A percentile compares a stretch with the other conserved stretches of the same genome.
Evolutionary conservation across 2,888 invertebrate genomes (phyloP).

Genomic region (Parnassius glacialis): DNA sequence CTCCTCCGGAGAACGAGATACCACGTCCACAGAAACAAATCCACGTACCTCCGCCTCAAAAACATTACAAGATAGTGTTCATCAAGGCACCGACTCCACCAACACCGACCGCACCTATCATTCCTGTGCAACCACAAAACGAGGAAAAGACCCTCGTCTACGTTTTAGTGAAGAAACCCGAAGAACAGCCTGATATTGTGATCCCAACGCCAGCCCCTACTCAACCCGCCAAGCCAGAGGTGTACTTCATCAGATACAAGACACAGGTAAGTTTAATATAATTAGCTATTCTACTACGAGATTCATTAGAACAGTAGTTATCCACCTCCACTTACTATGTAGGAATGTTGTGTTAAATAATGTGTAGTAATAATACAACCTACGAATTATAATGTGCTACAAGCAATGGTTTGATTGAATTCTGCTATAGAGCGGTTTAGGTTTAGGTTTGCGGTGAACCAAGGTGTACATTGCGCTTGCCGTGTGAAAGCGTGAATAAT

Average conservation of each 20-base stretch:
- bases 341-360: slow-evolving; percentile 19
- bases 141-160: slow-evolving; percentile 95
- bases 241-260: slow-evolving; percentile 94
- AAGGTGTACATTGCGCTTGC: neutral
- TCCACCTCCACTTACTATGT: neutral
- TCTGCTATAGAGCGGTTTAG: neutral
- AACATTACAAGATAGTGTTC: slow-evolving; percentile 92
- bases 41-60: slow-evolving; percentile 83
- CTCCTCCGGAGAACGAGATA: slow-evolving; percentile 91
- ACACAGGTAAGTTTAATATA: slow-evolving; percentile 82
- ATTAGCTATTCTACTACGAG: too few relatives aligned
- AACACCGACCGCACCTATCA: slow-evolving; percentile 82
- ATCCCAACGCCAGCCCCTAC: slow-evolving; percentile 91
- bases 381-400: slow-evolving; percentile 16
- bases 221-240: slow-evolving; percentile 93
- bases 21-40: slow-evolving; percentile 82
- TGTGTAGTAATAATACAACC: slow-evolving; percentile 17
- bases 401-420: neutral
- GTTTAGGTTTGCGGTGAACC: neutral
- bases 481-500: slow-evolving; percentile 31
- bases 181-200: slow-evolving; percentile 89
- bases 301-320: too few relatives aligned
- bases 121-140: slow-evolving; percentile 88
- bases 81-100: slow-evolving; percentile 87
- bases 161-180: slow-evolving; percentile 93